These are phyloP conservation scores for Apistogramma diplotaenia DNA, from an alignment of 2,113 vertebrate species.

Conservation along the genomic window DNA sequence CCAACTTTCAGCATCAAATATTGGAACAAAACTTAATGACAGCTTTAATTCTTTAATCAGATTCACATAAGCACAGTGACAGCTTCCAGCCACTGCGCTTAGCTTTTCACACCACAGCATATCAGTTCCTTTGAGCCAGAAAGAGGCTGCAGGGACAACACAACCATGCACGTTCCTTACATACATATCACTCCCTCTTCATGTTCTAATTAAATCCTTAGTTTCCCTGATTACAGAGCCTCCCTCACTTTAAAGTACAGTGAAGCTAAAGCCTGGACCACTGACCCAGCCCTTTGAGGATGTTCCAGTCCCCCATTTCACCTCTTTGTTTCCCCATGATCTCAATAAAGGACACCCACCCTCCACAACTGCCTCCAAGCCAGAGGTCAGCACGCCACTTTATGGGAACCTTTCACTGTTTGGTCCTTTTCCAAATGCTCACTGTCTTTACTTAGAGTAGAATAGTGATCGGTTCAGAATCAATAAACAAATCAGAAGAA, in stretches of 20 bases:
- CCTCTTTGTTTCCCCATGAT: conserved; percentile 28
- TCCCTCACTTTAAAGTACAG: conserved; percentile 27
- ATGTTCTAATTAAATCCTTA: conserved; percentile 29
- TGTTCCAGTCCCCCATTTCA: neutral
- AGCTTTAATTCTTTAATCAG: neutral
- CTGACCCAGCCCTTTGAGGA: conserved; percentile 19
- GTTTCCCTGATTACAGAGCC: conserved; percentile 55
- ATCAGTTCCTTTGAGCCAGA: neutral
- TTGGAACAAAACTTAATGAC: neutral
- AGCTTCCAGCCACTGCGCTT: too few relatives aligned
- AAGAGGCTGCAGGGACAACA: neutral
- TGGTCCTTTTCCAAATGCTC: neutral
- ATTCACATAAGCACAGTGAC: too few relatives aligned
- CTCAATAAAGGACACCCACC: neutral
- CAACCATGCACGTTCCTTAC: conserved; percentile 5
- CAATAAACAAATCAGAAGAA: too few relatives aligned
- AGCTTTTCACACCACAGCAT: neutral
- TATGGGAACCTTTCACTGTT: neutral
- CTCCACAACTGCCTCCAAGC: conserved; percentile 11
- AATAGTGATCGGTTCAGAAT: too few relatives aligned
- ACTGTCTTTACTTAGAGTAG: neutral
- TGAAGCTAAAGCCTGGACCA: conserved; percentile 22
- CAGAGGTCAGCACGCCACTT: conserved; percentile 7
- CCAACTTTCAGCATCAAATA: neutral
- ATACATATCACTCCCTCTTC: neutral